phyloP scores from a whole-genome alignment of 1,140 invertebrate species.

The Melitaea cinxia region DNA sequence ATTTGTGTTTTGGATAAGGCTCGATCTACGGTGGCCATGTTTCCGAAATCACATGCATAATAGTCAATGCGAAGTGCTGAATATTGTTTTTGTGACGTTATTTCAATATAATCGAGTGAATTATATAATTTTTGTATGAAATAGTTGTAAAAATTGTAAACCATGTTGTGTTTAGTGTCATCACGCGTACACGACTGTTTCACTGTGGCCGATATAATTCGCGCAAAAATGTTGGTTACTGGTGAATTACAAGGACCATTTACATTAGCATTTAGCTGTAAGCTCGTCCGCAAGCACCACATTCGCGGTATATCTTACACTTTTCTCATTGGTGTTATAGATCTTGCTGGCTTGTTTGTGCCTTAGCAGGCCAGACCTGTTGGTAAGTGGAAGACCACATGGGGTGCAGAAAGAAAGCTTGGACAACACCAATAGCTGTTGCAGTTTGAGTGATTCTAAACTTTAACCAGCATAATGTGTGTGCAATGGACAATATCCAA shows the following conservation, averaged over 20 bases:
- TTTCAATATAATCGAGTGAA: conserved; percentile 59
- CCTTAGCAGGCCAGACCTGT: conserved; percentile 86
- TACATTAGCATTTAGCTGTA: conserved; percentile 58
- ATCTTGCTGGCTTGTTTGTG: conserved; percentile 87
- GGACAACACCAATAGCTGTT: conserved; percentile 70
- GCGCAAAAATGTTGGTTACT: conserved; percentile 76
- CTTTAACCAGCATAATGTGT: conserved; percentile 78
- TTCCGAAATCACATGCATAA: conserved; percentile 78
- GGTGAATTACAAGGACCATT: conserved; percentile 80
- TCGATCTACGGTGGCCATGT: conserved; percentile 77
- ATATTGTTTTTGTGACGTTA: conserved; percentile 62
- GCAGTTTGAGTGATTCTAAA: conserved; percentile 70
- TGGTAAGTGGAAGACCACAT: conserved; percentile 83
- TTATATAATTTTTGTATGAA: conserved; percentile 71
- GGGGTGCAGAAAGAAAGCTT: conserved; percentile 69
- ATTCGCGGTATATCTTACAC: conserved; percentile 70
- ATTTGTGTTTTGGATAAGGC: conserved; percentile 72
- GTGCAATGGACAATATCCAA: conserved; percentile 67
- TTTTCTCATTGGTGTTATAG: conserved; percentile 82
- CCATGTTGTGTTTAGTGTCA: conserved; percentile 59
- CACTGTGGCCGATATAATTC: conserved; percentile 62
- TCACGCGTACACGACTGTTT: conserved; percentile 53
- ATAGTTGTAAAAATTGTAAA: conserved; percentile 50
- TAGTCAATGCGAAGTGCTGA: conserved; percentile 61
- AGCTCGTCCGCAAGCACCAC: conserved; percentile 66